A percentile compares a stretch with the other conserved stretches of the same genome.
phyloP scores from a whole-genome alignment of 2,113 vertebrate genomes.

The Ceuthmochares aereus region DNA sequence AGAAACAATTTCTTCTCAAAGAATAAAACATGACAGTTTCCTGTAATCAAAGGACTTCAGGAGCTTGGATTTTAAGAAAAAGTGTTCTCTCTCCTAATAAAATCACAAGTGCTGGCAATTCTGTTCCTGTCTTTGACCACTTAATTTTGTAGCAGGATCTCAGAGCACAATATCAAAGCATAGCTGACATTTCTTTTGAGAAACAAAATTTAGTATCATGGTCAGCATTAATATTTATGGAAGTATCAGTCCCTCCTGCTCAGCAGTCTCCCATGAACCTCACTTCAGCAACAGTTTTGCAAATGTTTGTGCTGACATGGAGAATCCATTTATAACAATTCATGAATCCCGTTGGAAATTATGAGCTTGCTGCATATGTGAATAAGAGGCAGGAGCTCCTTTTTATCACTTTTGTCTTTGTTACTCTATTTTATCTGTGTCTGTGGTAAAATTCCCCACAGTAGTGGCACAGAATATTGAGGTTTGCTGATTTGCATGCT shows the following conservation, averaged over 20 bases:
- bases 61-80: conserved; percentile 18
- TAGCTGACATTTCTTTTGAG: neutral
- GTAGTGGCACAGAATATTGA: neutral
- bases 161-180: neutral
- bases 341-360: neutral
- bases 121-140: conserved; percentile 26
- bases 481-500: neutral
- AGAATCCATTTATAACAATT: neutral
- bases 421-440: neutral
- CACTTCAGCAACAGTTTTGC: neutral
- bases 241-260: neutral
- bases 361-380: neutral
- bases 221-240: neutral
- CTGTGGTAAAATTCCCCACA: neutral
- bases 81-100: conserved; percentile 44
- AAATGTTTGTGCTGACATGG: neutral
- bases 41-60: neutral
- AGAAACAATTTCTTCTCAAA: conserved; percentile 1
- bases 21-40: conserved; percentile 36
- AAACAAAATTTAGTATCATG: neutral
- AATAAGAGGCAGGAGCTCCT: neutral
- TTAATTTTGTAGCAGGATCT: neutral
- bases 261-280: rapidly evolving
- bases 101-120: conserved; percentile 47
- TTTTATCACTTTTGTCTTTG: neutral